Percentiles rank a stretch among this genome's conserved stretches.
phyloP scores from a whole-genome alignment of 1,140 invertebrate genomes.

The Solenopsis fugax region DNA sequence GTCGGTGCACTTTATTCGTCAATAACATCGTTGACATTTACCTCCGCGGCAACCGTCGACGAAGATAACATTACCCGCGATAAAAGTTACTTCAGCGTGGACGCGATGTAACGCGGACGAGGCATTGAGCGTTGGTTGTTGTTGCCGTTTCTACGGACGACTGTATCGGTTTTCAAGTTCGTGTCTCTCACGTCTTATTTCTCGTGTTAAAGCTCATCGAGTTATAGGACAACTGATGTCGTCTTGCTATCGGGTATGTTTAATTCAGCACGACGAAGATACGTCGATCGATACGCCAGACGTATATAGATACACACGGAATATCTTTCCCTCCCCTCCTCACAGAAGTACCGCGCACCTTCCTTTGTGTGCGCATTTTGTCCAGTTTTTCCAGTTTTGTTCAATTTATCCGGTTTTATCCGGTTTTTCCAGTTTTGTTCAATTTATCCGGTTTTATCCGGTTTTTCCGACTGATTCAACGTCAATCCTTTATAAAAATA shows the following conservation, averaged over 20 bases:
- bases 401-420: too few relatives aligned
- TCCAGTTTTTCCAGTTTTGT: not conserved
- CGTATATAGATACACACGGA: not conserved
- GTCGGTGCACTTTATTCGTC: slow-evolving; percentile 46
- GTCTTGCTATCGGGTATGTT: slow-evolving; percentile 38
- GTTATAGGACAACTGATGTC: slow-evolving; percentile 39
- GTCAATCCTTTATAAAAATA: slow-evolving; percentile 13
- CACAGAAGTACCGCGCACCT: not conserved
- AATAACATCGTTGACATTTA: slow-evolving; percentile 55
- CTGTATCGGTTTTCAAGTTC: slow-evolving; percentile 41
- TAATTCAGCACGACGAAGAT: slow-evolving; percentile 61
- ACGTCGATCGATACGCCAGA: slow-evolving; percentile 49
- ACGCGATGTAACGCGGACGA: slow-evolving; percentile 21
- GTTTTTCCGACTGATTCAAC: not conserved
- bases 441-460: too few relatives aligned
- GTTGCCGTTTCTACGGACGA: slow-evolving; percentile 30
- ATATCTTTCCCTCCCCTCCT: not conserved
- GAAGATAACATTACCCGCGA: slow-evolving; percentile 36
- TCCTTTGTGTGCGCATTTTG: not conserved
- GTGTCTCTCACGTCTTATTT: slow-evolving; percentile 48
- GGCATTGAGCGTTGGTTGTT: not conserved
- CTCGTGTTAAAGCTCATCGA: slow-evolving; percentile 56
- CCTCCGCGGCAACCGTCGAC: not conserved
- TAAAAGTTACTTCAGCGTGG: slow-evolving; percentile 14
- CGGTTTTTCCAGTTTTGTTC: too few relatives aligned